Evolutionary conservation across 2,113 vertebrate genomes (phyloP), one percentile per base, ranked within the genome.

Genomic region (Epinephelus moara): DNA sequence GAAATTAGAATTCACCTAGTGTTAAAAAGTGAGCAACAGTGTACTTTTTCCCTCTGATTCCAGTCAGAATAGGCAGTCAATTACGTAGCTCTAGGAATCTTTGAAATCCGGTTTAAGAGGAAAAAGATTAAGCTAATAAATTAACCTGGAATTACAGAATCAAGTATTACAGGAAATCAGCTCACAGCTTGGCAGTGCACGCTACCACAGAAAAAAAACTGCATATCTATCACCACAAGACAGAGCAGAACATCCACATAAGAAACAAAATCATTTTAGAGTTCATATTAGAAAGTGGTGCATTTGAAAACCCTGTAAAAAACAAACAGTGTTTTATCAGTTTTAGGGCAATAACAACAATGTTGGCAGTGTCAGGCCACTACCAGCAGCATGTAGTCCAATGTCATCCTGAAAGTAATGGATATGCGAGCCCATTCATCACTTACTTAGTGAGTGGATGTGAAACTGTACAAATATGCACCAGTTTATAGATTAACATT

Each of bases 1-100:
- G 75, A 91, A 89, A 88, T 88, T 64, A 72, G 55, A 86, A 82
- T 83, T 75, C 71, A 69, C 12, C 45, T 77, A 21, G 52, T 80
- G 74, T 86, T 56, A 60, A 76, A 81, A 80, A 66, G 62, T 68
- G 86, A 74, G 86, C 67, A 82, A 55, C 49, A 45, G 52, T 21
- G 47, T 12, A 56, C 13, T 50, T 76, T 74, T 49, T 14, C 21
- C 52, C 27, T 37, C 68, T 66, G n/a, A 70, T 33, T 72, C 27
- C 56, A 37, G 27, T 55, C 60, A 50, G 68, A 37, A 21, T 12
- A 76, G 13, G n/a, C 50, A 75, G 62, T 75, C 60, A 74, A 11
- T 57, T 75, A 45, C 57, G 6, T 56, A 68, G 60, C 12, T 70
- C 17, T 17, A 37, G 60, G 66, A 88, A 70, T 77, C 72, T 80